These are phyloP conservation scores for Tadarida brasiliensis DNA, from an alignment of 2,797 vertebrate genomes.

Conservation along the genomic window DNA sequence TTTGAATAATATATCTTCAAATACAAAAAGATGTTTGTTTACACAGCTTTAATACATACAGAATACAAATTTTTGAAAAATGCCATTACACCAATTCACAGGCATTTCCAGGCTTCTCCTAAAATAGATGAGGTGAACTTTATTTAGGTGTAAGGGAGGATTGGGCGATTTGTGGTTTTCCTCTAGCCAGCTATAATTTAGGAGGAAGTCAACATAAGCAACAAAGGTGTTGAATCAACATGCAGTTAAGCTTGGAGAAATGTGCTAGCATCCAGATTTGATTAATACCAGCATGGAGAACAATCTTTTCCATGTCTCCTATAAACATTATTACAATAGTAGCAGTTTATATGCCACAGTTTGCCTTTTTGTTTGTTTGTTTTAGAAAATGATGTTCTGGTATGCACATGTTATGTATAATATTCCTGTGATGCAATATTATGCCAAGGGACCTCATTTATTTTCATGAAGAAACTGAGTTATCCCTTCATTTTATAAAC, in stretches of 20 bases:
- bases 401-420: neutral
- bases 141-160: slow-evolving; percentile 54
- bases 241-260: slow-evolving; percentile 53
- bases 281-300: slow-evolving; percentile 37
- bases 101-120: slow-evolving; percentile 11
- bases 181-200: slow-evolving; percentile 62
- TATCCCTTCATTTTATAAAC: neutral
- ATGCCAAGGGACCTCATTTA: neutral
- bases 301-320: slow-evolving; percentile 41
- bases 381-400: slow-evolving; percentile 48
- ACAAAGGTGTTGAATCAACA: slow-evolving; percentile 50
- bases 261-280: slow-evolving; percentile 11
- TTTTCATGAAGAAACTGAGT: slow-evolving; percentile 3
- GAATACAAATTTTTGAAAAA: slow-evolving; percentile 45
- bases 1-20: slow-evolving; percentile 1
- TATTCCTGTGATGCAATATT: slow-evolving; percentile 10
- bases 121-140: slow-evolving; percentile 58
- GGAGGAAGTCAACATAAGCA: slow-evolving; percentile 44
- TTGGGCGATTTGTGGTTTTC: slow-evolving; percentile 8
- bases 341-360: slow-evolving; percentile 19
- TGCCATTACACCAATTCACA: neutral
- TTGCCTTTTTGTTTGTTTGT: slow-evolving; percentile 36
- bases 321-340: slow-evolving; percentile 46
- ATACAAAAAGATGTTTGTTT: slow-evolving; percentile 44
- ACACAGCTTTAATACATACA: slow-evolving; percentile 15